phyloP scores from a whole-genome alignment of 2,113 vertebrate genomes.

The Vulpes vulpes region DNA sequence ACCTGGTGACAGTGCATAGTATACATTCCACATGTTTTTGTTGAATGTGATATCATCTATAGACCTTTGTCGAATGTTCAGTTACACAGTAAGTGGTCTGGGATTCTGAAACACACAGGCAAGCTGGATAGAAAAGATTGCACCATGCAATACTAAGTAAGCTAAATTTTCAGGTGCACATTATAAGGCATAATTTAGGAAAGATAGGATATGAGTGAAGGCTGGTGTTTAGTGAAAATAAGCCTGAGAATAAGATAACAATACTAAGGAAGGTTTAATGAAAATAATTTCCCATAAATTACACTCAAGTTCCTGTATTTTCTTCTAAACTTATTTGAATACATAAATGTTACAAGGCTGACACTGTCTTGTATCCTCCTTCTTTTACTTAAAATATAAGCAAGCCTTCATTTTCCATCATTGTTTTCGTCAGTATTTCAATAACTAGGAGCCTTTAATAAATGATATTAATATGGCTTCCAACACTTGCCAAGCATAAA shows the following conservation, averaged over 20 bases:
- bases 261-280: background rate
- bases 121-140: background rate
- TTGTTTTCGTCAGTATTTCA: background rate
- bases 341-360: background rate
- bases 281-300: background rate
- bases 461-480: background rate
- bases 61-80: background rate
- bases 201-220: background rate
- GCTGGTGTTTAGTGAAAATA: background rate
- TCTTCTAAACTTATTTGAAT: background rate
- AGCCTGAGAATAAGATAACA: background rate
- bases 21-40: background rate
- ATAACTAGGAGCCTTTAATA: background rate
- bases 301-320: background rate
- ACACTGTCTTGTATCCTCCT: background rate
- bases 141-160: background rate
- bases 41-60: background rate
- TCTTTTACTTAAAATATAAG: background rate
- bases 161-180: background rate
- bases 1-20: background rate
- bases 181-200: background rate
- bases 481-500: background rate
- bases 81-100: background rate
- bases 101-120: background rate
- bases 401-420: background rate